Base-by-base conservation (phyloP, 2,888 invertebrate species). In the Chirona hameri region DNA sequence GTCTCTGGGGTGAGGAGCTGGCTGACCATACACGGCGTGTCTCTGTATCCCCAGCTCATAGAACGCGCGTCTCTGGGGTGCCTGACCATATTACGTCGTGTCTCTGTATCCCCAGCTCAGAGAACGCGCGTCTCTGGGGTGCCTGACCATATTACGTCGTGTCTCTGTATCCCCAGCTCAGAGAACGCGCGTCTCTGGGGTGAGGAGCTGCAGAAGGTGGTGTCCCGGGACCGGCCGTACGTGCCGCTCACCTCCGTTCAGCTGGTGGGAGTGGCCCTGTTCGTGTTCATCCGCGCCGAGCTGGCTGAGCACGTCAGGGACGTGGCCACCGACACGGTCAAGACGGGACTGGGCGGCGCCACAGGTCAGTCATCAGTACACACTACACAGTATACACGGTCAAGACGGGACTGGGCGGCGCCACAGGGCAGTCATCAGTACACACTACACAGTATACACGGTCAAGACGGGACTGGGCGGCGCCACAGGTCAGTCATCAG, bases 261-360 rank as follows among this genome's bases (percentile, higher is more conserved):
- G 88, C 89, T 99, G 83, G 99, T 99, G 69, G 99, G 99, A 3
- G 99, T 99, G 27, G 98, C 99, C 87, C 91, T 99, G 14, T 99
- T 97, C 89, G 91, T 99, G 83, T 99, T 97, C 89, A 93, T 97
- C 82, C 91, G 96, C 85, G 95, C 97, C 83, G 93, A 95, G 87
- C 92, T 96, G 86, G 94, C 97, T 79, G 95, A 95, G 24, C 93
- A 92, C 87, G 93, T 99, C 83, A 92, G 95, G 86, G 98, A 99
- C 90, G 95, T 99, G 48, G 96, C 97, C 57, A 92, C 96, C 7
- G 98, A 98, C 89, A 94, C 93, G 83, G 99, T 99, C 0, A 99
- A 99, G 90, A 99, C 99, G 7, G 99, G 99, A 1, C 90, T 99
- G 85, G 98, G 98, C 52, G 99, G 99, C 76, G 94, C 99, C n/a